phyloP scores from a whole-genome alignment of 2,888 invertebrate species.

The Lithodes maja region DNA sequence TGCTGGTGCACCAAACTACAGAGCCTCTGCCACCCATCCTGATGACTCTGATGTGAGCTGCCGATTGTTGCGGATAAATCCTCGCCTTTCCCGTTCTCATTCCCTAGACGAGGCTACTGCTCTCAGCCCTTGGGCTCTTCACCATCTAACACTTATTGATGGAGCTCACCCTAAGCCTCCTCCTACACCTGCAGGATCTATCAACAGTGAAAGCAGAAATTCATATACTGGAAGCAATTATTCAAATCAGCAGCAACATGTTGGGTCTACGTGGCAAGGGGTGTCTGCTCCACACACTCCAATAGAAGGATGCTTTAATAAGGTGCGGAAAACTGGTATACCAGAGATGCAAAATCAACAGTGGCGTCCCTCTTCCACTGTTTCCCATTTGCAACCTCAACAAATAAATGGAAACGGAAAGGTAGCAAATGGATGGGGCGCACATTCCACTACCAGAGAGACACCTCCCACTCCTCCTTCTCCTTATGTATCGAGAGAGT shows the following conservation, averaged over 20 bases:
- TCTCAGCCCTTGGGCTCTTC: slow-evolving; percentile 56
- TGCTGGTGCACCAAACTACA: slow-evolving; percentile 27
- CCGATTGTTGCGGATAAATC: slow-evolving; percentile 60
- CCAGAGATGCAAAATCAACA: slow-evolving; percentile 44
- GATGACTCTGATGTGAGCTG: slow-evolving; percentile 59
- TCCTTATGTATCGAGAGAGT: not conserved
- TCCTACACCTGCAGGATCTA: slow-evolving; percentile 7
- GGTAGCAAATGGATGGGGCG: slow-evolving; percentile 41
- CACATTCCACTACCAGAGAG: not conserved
- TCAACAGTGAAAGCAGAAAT: slow-evolving; percentile 1
- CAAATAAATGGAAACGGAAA: not conserved
- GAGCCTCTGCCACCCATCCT: slow-evolving; percentile 58
- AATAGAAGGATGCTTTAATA: slow-evolving; percentile 27
- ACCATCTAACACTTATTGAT: slow-evolving; percentile 57
- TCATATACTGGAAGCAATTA: slow-evolving; percentile 1
- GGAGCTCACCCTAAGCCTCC: slow-evolving; percentile 2
- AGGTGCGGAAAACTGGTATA: slow-evolving; percentile 39
- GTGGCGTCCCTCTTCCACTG: slow-evolving; percentile 9
- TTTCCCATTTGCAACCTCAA: not conserved
- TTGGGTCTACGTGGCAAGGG: not conserved
- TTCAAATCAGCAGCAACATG: not conserved
- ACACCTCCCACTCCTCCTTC: slow-evolving; percentile 6
- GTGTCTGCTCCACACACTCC: slow-evolving; percentile 18
- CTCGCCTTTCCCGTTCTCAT: slow-evolving; percentile 67
- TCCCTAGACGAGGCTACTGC: slow-evolving; percentile 61